Percentiles rank a stretch among this genome's conserved stretches.
phyloP scores from a whole-genome alignment of 2,888 invertebrate genomes.

The Agonopterix arenella region DNA sequence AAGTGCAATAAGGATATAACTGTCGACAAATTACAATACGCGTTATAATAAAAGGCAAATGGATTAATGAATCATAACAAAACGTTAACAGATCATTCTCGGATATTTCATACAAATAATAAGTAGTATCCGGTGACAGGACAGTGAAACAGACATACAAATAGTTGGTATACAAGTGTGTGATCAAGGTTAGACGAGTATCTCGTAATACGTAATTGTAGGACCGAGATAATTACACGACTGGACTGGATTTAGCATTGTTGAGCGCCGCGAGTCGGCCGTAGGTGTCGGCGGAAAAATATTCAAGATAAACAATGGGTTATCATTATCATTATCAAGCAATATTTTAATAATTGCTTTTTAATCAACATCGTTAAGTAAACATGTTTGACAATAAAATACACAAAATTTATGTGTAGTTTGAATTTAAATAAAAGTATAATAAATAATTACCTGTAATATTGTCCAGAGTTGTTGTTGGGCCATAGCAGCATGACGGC shows the following conservation, averaged over 20 bases:
- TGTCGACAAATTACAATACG: slow-evolving; percentile 11
- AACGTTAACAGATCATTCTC: slow-evolving; percentile 25
- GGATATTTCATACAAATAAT: slow-evolving; percentile 17
- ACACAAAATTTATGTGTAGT: neutral
- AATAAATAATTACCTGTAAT: slow-evolving; percentile 46
- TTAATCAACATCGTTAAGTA: neutral
- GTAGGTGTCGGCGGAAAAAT: slow-evolving; percentile 2
- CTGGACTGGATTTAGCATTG: slow-evolving; percentile 37
- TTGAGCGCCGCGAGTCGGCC: slow-evolving; percentile 4
- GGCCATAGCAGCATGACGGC: slow-evolving; percentile 91
- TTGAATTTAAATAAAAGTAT: neutral
- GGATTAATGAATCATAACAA: slow-evolving; percentile 34
- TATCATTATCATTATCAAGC: neutral
- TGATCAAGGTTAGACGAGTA: slow-evolving; percentile 48
- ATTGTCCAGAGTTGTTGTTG: slow-evolving; percentile 77
- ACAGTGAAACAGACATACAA: slow-evolving; percentile 19
- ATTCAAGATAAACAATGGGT: neutral
- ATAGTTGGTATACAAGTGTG: slow-evolving; percentile 37
- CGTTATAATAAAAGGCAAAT: slow-evolving; percentile 7
- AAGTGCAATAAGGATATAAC: slow-evolving; percentile 6
- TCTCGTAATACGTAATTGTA: slow-evolving; percentile 37
- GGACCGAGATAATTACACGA: slow-evolving; percentile 50
- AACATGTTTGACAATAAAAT: neutral
- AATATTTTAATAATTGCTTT: neutral
- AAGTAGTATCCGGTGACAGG: slow-evolving; percentile 40